Conservation (phyloP, 2,113 vertebrate species). For the Glaucidium brasilianum region DNA sequence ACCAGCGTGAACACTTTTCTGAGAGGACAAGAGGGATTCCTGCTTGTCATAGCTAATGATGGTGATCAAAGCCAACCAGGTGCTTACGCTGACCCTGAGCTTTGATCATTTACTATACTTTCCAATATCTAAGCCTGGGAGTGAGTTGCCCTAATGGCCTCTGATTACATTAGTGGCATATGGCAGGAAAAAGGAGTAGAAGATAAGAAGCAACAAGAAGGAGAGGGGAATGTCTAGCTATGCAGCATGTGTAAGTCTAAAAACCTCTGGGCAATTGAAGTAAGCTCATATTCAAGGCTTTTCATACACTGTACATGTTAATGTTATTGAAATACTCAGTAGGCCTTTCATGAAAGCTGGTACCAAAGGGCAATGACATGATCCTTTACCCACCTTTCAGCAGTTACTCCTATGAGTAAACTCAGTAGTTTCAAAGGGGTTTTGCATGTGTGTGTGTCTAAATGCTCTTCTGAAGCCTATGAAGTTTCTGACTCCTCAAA, state of each 20-base stretch:
- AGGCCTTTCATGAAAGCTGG: not conserved
- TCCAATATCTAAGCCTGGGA: constrained; percentile 36
- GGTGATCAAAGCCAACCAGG: constrained; percentile 50
- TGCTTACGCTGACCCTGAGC: constrained; percentile 31
- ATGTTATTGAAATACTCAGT: constrained; percentile 19
- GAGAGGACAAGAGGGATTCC: constrained; percentile 35
- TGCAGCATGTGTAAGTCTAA: not conserved
- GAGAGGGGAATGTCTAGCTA: not conserved
- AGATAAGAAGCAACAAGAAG: constrained; percentile 29
- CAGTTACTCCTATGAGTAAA: not conserved
- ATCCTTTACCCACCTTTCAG: not conserved
- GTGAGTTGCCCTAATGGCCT: constrained; percentile 22
- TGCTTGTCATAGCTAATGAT: constrained; percentile 55
- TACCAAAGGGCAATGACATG: not conserved
- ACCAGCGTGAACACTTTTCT: constrained; percentile 1
- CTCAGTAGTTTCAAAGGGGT: not conserved
- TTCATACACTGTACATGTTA: not conserved
- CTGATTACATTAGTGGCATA: constrained; percentile 28
- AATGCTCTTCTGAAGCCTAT: not conserved
- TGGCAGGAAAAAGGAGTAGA: not conserved
- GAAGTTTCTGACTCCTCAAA: not conserved
- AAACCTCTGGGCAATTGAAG: not conserved
- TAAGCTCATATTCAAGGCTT: constrained; percentile 3
- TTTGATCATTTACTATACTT: constrained; percentile 43
- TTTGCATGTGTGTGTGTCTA: not conserved